phyloP scores from a whole-genome alignment of 1,140 invertebrate species.

The Sipha flava region DNA sequence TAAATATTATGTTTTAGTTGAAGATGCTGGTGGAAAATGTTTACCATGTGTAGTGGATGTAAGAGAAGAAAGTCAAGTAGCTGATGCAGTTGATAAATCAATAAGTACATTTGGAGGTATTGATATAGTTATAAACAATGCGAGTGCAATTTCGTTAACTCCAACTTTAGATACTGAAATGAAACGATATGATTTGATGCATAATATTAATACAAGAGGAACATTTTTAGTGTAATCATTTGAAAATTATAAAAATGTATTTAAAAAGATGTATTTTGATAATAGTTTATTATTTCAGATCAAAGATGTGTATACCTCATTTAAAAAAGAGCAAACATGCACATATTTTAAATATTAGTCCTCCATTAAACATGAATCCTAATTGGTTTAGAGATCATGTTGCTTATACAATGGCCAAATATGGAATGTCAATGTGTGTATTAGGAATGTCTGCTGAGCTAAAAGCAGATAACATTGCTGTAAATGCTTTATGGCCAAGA shows the following conservation, averaged over 20 bases:
- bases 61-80: slow-evolving; percentile 73
- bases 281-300: slow-evolving; percentile 49
- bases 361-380: slow-evolving; percentile 82
- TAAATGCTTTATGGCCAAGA: slow-evolving; percentile 95
- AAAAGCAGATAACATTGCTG: slow-evolving; percentile 69
- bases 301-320: slow-evolving; percentile 85
- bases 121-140: slow-evolving; percentile 93
- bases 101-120: slow-evolving; percentile 92
- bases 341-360: slow-evolving; percentile 93
- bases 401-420: slow-evolving; percentile 97
- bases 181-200: slow-evolving; percentile 94
- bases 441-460: slow-evolving; percentile 94
- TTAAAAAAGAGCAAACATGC: slow-evolving; percentile 82
- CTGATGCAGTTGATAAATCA: slow-evolving; percentile 74
- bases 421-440: slow-evolving; percentile 98
- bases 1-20: slow-evolving; percentile 55
- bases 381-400: slow-evolving; percentile 86
- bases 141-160: slow-evolving; percentile 89
- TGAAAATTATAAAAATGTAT: background rate
- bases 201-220: slow-evolving; percentile 81
- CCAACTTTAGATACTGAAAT: slow-evolving; percentile 79
- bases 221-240: slow-evolving; percentile 76
- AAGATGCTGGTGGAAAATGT: slow-evolving; percentile 80
- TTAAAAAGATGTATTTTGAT: background rate
- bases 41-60: slow-evolving; percentile 92